These are phyloP conservation scores for Chironomus tentans DNA, from an alignment of 2,888 invertebrate species.

Conservation along the genomic window DNA sequence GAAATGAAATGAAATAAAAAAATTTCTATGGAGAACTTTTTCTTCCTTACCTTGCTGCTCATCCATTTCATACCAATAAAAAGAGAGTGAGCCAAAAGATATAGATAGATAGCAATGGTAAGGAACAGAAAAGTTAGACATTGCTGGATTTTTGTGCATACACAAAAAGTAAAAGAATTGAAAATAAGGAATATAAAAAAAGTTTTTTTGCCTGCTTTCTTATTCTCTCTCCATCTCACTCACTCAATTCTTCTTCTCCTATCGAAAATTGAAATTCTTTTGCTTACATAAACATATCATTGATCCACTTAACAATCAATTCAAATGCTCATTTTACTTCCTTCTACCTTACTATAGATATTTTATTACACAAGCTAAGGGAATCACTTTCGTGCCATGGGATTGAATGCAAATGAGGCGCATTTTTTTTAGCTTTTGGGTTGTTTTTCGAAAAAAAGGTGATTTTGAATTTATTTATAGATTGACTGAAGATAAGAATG, in stretches of 20 bases:
- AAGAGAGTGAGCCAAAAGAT: background rate
- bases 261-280: slow-evolving; percentile 23
- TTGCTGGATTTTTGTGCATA: background rate
- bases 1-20: background rate
- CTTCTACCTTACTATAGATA: background rate
- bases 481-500: no score
- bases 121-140: background rate
- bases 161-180: background rate
- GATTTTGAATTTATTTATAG: no score
- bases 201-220: no score
- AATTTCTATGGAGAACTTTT: background rate
- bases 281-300: slow-evolving; percentile 27
- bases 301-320: slow-evolving; percentile 27
- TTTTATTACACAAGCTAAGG: no score
- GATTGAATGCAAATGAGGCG: no score
- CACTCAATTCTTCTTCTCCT: background rate
- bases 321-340: slow-evolving; percentile 6
- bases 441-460: no score
- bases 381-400: no score
- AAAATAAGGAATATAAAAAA: background rate
- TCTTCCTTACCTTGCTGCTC: background rate
- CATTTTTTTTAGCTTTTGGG: no score
- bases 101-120: background rate
- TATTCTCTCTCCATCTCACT: background rate
- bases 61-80: background rate